These are phyloP conservation scores for Lithosia quadra DNA, from an alignment of 2,888 invertebrate genomes.

Conservation along the genomic window DNA sequence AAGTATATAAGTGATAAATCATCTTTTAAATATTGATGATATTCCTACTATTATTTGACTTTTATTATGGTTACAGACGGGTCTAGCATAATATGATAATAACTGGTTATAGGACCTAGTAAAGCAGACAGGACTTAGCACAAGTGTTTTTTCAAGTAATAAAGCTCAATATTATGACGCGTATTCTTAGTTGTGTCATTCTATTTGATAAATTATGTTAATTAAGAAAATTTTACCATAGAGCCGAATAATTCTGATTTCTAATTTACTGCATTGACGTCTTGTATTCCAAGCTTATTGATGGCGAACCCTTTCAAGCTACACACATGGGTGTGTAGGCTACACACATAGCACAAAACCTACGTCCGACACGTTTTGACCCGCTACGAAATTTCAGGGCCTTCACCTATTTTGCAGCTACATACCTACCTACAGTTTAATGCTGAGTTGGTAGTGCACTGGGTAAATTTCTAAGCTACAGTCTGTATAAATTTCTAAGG, in stretches of 20 bases:
- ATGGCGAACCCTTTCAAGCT: too few species aligned
- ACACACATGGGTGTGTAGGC: too few species aligned
- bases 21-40: background rate
- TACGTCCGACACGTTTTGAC: too few species aligned
- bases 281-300: background rate
- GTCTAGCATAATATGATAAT: background rate
- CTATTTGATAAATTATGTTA: background rate
- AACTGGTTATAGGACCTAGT: background rate
- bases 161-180: background rate
- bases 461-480: too few species aligned
- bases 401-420: too few species aligned
- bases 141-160: background rate
- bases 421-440: too few species aligned
- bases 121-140: background rate
- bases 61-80: background rate
- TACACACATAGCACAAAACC: too few species aligned
- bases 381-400: too few species aligned
- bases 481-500: too few species aligned
- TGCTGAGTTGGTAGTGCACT: too few species aligned
- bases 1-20: background rate
- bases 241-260: background rate
- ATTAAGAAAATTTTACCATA: background rate
- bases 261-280: background rate
- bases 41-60: slow-evolving; percentile 2
- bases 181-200: background rate